phyloP scores from a whole-genome alignment of 2,888 invertebrate species.

The Schrankia costaestrigalis region DNA sequence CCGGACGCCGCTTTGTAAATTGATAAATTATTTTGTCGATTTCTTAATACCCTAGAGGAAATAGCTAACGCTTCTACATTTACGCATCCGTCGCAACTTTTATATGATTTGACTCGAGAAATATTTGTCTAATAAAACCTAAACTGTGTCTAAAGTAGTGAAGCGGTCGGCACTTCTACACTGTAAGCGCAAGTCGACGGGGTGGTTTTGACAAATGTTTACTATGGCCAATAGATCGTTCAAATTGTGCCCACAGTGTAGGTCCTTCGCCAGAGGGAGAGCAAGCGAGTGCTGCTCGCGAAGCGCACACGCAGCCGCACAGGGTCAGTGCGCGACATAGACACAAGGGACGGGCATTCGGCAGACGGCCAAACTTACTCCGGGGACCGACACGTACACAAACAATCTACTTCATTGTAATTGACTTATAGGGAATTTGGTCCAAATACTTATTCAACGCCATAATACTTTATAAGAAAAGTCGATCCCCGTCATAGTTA shows the following conservation, averaged over 20 bases:
- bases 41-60: slow-evolving; percentile 7
- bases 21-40: slow-evolving; percentile 12
- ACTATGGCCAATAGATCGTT: no score
- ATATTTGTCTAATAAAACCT: slow-evolving; percentile 20
- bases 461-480: not conserved
- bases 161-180: slow-evolving; percentile 59
- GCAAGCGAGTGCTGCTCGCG: slow-evolving; percentile 76
- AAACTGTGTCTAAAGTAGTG: slow-evolving; percentile 32
- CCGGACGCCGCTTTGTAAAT: slow-evolving; percentile 71
- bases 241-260: slow-evolving; percentile 59
- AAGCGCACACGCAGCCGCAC: slow-evolving; percentile 64
- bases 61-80: slow-evolving; percentile 25
- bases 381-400: slow-evolving; percentile 53
- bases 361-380: slow-evolving; percentile 50
- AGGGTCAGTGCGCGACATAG: slow-evolving; percentile 54
- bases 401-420: slow-evolving; percentile 5
- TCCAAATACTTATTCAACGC: slow-evolving; percentile 4
- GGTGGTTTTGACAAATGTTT: no score
- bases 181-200: slow-evolving; percentile 51
- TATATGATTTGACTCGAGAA: slow-evolving; percentile 19
- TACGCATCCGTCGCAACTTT: slow-evolving; percentile 76
- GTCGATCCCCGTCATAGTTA: slow-evolving; percentile 51
- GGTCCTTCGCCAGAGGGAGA: slow-evolving; percentile 60
- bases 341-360: slow-evolving; percentile 59
- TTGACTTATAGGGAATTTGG: not conserved